Evolutionary conservation across 2,888 invertebrate species (phyloP).

Genomic region (Doris montereyensis): DNA sequence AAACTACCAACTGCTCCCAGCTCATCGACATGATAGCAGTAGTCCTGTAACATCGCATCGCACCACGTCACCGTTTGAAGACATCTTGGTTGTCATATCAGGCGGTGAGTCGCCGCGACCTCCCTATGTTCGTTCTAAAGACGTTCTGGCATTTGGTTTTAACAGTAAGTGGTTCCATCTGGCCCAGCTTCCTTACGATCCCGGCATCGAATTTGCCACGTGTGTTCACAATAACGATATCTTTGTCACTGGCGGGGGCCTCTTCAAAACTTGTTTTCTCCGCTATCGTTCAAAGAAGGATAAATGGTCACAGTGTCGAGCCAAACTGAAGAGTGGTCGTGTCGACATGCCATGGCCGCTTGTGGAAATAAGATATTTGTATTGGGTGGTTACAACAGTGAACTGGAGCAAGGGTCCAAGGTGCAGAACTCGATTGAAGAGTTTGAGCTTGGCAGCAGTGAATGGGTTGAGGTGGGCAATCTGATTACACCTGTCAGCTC

Average conservation of each 20-base stretch:
- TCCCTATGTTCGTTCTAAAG: constrained; percentile 58
- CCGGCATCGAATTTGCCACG: constrained; percentile 62
- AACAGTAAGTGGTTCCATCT: constrained; percentile 58
- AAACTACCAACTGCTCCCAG: constrained; percentile 59
- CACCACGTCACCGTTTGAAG: constrained; percentile 52
- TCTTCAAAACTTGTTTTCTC: constrained; percentile 55
- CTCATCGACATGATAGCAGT: constrained; percentile 59
- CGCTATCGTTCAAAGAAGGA: constrained; percentile 59
- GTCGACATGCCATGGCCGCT: constrained; percentile 62
- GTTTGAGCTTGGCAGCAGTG: constrained; percentile 55
- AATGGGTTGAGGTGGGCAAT: constrained; percentile 54
- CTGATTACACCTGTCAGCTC: constrained; percentile 59
- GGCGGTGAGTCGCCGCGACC: constrained; percentile 61
- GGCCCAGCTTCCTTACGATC: constrained; percentile 59
- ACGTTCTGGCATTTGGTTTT: constrained; percentile 60
- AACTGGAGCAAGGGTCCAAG: constrained; percentile 54
- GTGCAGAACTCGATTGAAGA: constrained; percentile 61
- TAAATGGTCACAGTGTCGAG: constrained; percentile 58
- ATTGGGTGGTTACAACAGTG: constrained; percentile 63
- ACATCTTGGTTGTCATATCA: constrained; percentile 60
- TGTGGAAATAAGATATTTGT: constrained; percentile 58
- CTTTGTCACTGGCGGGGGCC: constrained; percentile 60
- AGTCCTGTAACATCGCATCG: constrained; percentile 53
- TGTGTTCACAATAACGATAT: constrained; percentile 63
- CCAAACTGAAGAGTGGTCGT: constrained; percentile 57